These are phyloP conservation scores for Hormiphora californensis DNA, from an alignment of 37 sponge, comb jelly and placozoan genomes.

Conservation along the genomic window DNA sequence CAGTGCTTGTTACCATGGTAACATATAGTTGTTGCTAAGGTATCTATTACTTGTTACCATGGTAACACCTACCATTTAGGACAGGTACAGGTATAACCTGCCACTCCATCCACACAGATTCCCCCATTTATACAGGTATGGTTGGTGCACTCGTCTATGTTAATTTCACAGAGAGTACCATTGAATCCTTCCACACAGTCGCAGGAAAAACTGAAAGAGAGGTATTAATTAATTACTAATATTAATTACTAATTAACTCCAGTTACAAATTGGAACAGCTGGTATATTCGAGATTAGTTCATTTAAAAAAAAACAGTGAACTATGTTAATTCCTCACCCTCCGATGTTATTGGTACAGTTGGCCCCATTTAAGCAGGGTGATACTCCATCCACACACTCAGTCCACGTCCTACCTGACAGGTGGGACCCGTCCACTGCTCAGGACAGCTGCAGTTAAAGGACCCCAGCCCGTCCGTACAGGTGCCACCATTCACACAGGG, in stretches of 20 bases:
- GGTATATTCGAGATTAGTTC: too few relatives aligned
- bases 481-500: constrained; percentile 12
- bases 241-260: too few relatives aligned
- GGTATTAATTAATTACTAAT: too few relatives aligned
- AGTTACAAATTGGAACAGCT: too few relatives aligned
- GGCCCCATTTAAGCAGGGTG: not conserved
- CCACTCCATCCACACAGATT: constrained; percentile 1
- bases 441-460: constrained; percentile 24
- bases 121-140: constrained; percentile 34
- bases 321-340: constrained; percentile 48
- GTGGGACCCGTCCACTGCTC: constrained; percentile 7
- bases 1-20: too few relatives aligned
- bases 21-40: too few relatives aligned
- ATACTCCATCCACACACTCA: not conserved
- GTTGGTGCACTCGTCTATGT: constrained; percentile 37
- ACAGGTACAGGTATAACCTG: constrained; percentile 13
- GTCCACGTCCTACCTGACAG: constrained; percentile 29
- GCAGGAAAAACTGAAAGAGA: constrained; percentile 34
- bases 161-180: not conserved
- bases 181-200: constrained; percentile 18
- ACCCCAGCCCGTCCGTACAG: constrained; percentile 34
- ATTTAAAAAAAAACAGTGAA: too few relatives aligned
- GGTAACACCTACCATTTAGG: constrained; percentile 14
- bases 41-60: too few relatives aligned
- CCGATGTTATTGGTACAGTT: not conserved